Evolutionary conservation across 2,888 invertebrate species (phyloP).

Genomic region (Phortica okadai): DNA sequence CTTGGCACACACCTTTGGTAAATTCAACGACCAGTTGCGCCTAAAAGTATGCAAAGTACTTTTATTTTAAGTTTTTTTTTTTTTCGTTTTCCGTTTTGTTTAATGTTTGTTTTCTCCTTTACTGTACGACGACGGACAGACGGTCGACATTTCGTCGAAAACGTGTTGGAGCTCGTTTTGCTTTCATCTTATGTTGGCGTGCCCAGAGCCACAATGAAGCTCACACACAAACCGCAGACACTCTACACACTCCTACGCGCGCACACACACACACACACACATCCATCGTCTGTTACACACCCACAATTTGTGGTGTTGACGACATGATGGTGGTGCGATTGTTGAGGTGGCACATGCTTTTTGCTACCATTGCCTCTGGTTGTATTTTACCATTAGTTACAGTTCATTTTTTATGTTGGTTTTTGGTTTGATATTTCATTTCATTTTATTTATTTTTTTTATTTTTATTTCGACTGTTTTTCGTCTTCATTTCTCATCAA

Average conservation of each 20-base stretch:
- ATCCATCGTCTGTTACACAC: not conserved
- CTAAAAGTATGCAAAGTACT: slow-evolving; percentile 38
- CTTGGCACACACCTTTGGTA: slow-evolving; percentile 3
- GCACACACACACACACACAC: not conserved
- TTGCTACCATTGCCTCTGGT: slow-evolving; percentile 12
- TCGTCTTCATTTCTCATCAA: not conserved
- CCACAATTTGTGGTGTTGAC: slow-evolving; percentile 1
- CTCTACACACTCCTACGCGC: not conserved
- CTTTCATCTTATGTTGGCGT: slow-evolving; percentile 22
- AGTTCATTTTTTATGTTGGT: slow-evolving; percentile 8
- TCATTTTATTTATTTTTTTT: not conserved
- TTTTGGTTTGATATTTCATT: not conserved
- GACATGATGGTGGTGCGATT: not conserved
- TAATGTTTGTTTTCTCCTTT: slow-evolving; percentile 13
- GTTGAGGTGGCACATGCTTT: slow-evolving; percentile 15
- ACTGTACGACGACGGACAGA: not conserved
- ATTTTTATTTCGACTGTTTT: not conserved
- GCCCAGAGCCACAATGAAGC: not conserved
- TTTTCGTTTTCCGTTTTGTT: slow-evolving; percentile 19
- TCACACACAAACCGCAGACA: not conserved
- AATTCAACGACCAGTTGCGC: slow-evolving; percentile 52
- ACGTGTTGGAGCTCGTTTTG: slow-evolving; percentile 14
- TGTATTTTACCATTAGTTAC: slow-evolving; percentile 23
- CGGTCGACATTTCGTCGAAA: not conserved
- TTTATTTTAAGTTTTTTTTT: slow-evolving; percentile 37